These are phyloP conservation scores for Biston betularia DNA, from an alignment of 2,888 invertebrate species.

Conservation along the genomic window DNA sequence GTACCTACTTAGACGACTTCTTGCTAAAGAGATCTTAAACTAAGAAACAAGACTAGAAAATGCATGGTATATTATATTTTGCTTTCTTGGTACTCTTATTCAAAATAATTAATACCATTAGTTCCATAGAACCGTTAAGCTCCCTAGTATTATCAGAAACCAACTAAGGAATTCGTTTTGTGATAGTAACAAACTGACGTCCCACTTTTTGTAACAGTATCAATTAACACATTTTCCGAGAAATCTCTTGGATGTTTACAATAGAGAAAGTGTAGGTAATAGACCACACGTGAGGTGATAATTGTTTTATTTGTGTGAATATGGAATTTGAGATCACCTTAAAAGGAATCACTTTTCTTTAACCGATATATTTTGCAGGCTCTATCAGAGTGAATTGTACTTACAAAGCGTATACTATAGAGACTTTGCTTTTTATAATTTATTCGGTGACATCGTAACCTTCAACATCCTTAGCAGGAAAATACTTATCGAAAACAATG, in stretches of 20 bases:
- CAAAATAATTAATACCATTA: too few relatives aligned
- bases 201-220: constrained; percentile 41
- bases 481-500: too few relatives aligned
- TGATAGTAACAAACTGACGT: neutral
- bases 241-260: constrained; percentile 34
- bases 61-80: too few relatives aligned
- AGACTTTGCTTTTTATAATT: too few relatives aligned
- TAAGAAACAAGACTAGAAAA: too few relatives aligned
- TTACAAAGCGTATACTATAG: neutral
- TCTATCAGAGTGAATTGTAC: neutral
- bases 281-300: constrained; percentile 23
- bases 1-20: too few relatives aligned
- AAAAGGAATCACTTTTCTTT: constrained; percentile 22
- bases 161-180: neutral
- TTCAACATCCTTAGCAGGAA: too few relatives aligned
- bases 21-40: too few relatives aligned
- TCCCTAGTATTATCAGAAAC: neutral
- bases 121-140: too few relatives aligned
- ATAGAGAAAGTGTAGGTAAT: constrained; percentile 37
- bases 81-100: too few relatives aligned
- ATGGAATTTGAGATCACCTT: constrained; percentile 32
- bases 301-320: constrained; percentile 28
- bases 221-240: constrained; percentile 41
- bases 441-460: too few relatives aligned
- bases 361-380: neutral